Conservation (phyloP, 2,888 invertebrate species). For the Griposia aprilina region DNA sequence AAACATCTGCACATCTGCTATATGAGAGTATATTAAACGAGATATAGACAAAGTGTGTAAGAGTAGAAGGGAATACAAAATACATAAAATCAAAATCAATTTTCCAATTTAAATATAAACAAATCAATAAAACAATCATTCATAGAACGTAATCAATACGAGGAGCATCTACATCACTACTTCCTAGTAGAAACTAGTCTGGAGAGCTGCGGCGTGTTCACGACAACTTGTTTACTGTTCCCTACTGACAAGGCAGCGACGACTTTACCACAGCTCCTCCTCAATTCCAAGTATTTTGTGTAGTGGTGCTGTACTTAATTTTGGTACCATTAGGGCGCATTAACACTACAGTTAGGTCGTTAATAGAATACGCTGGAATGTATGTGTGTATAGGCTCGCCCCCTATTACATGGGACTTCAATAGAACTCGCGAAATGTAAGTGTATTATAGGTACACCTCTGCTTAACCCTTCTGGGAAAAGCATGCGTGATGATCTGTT, state of each 20-base stretch:
- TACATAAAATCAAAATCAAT: too few relatives aligned
- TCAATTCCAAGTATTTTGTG: slow-evolving; percentile 10
- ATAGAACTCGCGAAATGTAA: neutral
- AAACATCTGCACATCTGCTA: too few relatives aligned
- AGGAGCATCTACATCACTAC: neutral
- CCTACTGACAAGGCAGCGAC: slow-evolving; percentile 24
- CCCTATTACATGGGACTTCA: neutral
- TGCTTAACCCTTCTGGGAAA: neutral
- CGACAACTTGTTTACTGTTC: slow-evolving; percentile 17
- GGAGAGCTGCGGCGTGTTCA: slow-evolving; percentile 6
- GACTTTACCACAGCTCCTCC: neutral
- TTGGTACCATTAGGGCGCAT: slow-evolving; percentile 1
- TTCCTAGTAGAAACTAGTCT: neutral
- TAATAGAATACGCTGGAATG: neutral
- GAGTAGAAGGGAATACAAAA: too few relatives aligned
- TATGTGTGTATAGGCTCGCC: neutral
- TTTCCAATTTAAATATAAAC: too few relatives aligned
- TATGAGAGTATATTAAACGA: too few relatives aligned
- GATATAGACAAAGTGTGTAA: too few relatives aligned
- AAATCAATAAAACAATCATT: neutral
- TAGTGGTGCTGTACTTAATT: neutral
- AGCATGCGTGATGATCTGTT: neutral
- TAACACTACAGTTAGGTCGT: neutral
- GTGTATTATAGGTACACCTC: neutral
- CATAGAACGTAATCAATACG: neutral